Evolutionary conservation across 2,888 invertebrate genomes (phyloP), one percentile per base, ranked within the genome.

Genomic region (Ochropacha duplaris): DNA sequence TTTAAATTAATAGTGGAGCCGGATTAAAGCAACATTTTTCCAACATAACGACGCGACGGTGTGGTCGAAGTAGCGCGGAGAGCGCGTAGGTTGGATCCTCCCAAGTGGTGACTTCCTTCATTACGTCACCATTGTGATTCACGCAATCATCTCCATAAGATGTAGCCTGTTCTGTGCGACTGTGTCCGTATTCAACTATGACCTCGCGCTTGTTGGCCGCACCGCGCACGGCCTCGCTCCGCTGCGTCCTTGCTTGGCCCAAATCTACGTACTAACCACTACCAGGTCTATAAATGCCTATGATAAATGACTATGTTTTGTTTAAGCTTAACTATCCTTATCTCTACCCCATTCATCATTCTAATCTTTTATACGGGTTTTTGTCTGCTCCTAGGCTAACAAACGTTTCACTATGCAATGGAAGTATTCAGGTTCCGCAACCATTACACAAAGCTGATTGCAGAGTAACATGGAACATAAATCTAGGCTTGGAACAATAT

Each of bases 101-200:
- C 65, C 83, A 90, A 90, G 85, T 89, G 86, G 84, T 78, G 72
- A 86, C 88, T 92, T 92, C 92, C 92, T 90, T 74, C 76, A 80
- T 90, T 87, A 84, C 92, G 86, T 90, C 92, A 92, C 79, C 78
- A 67, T 76, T 77, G 81, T 89, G 90, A 91, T 82, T 90, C 89
- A 90, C 79, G 72, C 80, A 76, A 76, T 78, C 71, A 82, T 73
- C 74, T 81, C 71, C 72, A 74, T 77, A 79, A 83, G 75, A 78
- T 74, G 75, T 74, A 72, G 70, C 79, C 77, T 76, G 31, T 70
- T 68, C 75, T 79, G n/a, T n/a, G n/a, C n/a, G n/a, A n/a, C n/a
- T n/a, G 84, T 76, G 77, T 74, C 74, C 69, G 62, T 64, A 72
- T 76, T 80, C 73, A 79, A 76, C 76, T 79, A 62, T 71, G 81